phyloP scores from a whole-genome alignment of 2,797 vertebrate species.

The Alauda arvensis region DNA sequence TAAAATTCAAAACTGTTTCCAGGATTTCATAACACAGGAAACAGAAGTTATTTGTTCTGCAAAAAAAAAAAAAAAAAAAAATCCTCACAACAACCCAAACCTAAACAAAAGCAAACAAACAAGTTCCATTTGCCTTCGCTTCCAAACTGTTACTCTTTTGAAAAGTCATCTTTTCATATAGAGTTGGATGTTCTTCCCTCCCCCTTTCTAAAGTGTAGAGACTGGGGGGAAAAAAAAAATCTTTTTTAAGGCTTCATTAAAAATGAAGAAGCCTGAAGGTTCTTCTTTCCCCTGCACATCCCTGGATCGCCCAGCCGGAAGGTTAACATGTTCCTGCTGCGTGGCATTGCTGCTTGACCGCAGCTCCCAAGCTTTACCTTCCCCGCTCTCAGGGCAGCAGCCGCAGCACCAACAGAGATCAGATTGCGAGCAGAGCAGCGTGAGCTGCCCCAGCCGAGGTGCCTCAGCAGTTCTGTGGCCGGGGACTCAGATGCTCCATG shows the following conservation, averaged over 20 bases:
- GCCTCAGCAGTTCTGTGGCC: too few species aligned
- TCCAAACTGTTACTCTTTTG: neutral
- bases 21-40: conserved; percentile 78
- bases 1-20: conserved; percentile 34
- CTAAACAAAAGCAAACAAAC: conserved; percentile 5
- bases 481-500: neutral
- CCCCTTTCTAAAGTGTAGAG: neutral
- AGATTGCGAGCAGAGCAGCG: accelerated
- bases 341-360: accelerated
- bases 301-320: neutral
- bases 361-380: neutral
- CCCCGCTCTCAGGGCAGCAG: neutral
- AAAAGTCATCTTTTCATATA: neutral
- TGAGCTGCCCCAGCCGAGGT: accelerated
- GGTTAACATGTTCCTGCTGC: accelerated
- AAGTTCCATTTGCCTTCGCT: neutral
- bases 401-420: neutral
- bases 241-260: neutral
- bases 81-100: neutral
- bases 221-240: accelerated
- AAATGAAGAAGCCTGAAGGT: neutral
- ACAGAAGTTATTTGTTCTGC: conserved; percentile 51
- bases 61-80: conserved; percentile 3
- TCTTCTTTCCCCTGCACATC: neutral
- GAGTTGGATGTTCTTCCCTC: neutral